phyloP scores from a whole-genome alignment of 1,140 invertebrate species.

The Potamilus streckersoni region DNA sequence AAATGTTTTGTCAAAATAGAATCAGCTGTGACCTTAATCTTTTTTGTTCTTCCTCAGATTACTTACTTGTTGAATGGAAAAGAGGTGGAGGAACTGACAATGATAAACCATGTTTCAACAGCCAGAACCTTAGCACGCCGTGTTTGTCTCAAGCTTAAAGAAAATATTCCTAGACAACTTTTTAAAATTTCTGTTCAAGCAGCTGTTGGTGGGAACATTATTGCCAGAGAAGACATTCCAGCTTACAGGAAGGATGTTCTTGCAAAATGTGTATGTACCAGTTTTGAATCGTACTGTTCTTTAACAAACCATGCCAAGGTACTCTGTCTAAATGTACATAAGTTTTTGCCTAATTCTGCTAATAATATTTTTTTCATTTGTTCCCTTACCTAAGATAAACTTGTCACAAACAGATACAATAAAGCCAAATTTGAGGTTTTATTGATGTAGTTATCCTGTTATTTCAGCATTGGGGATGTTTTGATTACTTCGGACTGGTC shows the following conservation, averaged over 20 bases:
- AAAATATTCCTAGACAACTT: slow-evolving; percentile 90
- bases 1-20: no score
- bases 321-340: no score
- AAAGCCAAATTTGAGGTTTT: no score
- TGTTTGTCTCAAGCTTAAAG: slow-evolving; percentile 83
- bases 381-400: no score
- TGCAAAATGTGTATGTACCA: slow-evolving; percentile 84
- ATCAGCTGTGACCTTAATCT: no score
- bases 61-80: slow-evolving; percentile 85
- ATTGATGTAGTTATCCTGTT: no score
- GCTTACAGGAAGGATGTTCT: slow-evolving; percentile 92
- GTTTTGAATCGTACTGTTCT: background rate
- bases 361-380: no score
- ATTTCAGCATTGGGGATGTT: no score
- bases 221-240: slow-evolving; percentile 89
- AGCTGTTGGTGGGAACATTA: slow-evolving; percentile 81
- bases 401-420: no score
- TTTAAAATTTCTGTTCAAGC: slow-evolving; percentile 91
- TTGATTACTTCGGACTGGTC: no score
- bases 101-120: slow-evolving; percentile 82
- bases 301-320: no score
- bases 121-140: slow-evolving; percentile 76
- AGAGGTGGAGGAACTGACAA: slow-evolving; percentile 87
- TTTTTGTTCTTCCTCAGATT: slow-evolving; percentile 70
- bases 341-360: no score